Evolutionary conservation across 1,140 invertebrate species (phyloP).

Genomic region (Hesperophylax magnus): DNA sequence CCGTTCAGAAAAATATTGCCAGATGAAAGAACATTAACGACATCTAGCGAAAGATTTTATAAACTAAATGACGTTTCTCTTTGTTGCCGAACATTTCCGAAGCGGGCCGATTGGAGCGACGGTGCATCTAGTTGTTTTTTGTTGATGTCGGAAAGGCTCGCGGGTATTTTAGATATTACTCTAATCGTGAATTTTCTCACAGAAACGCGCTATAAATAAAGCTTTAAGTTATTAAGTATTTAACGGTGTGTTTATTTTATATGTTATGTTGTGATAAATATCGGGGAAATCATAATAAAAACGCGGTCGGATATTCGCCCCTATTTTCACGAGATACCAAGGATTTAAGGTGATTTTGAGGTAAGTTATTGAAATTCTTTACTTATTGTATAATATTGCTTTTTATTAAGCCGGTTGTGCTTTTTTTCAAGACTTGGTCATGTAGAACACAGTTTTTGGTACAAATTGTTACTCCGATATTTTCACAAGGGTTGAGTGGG

Average conservation of each 20-base stretch:
- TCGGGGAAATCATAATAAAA: not conserved
- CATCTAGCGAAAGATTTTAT: constrained; percentile 6
- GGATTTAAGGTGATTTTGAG: constrained; percentile 16
- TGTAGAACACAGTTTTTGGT: no score
- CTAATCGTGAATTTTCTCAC: constrained; percentile 2
- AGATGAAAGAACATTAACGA: not conserved
- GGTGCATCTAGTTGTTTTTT: constrained; percentile 5
- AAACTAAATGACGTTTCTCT: constrained; percentile 27
- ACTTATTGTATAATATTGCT: no score
- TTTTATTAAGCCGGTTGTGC: no score
- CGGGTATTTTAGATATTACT: constrained; percentile 12
- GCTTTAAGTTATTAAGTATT: not conserved
- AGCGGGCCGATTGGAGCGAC: not conserved
- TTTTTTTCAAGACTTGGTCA: no score
- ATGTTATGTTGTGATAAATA: not conserved
- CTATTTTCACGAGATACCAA: constrained; percentile 13
- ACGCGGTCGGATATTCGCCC: constrained; percentile 22
- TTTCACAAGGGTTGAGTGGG: no score
- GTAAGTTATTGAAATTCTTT: not conserved
- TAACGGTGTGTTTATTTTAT: not conserved
- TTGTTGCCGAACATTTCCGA: constrained; percentile 24
- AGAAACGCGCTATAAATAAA: constrained; percentile 11
- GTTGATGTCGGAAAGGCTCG: not conserved
- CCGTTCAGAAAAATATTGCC: not conserved
- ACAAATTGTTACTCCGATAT: no score